These are phyloP conservation scores for Telmatherina bonti DNA, from an alignment of 2,797 vertebrate genomes.

Conservation along the genomic window DNA sequence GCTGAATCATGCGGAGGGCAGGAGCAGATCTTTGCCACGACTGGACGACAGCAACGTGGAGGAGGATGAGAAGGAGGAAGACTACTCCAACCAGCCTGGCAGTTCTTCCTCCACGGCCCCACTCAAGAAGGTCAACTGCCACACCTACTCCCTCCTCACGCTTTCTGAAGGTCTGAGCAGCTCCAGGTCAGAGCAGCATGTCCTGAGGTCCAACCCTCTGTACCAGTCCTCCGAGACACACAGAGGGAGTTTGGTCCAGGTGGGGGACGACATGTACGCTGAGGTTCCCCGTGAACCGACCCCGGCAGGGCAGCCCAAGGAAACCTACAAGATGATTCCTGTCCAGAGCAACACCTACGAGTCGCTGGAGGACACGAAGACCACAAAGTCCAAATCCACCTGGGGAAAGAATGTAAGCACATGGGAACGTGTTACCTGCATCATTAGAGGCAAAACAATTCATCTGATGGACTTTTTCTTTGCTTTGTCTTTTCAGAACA, in stretches of 20 bases:
- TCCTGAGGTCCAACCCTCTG: conserved; percentile 61
- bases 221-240: conserved; percentile 49
- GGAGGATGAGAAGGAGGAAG: conserved; percentile 46
- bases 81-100: conserved; percentile 31
- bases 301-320: neutral
- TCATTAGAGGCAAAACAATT: neutral
- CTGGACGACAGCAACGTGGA: conserved; percentile 44
- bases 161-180: conserved; percentile 6
- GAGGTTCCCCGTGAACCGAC: conserved; percentile 45
- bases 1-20: conserved; percentile 49
- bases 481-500: conserved; percentile 76
- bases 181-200: conserved; percentile 13
- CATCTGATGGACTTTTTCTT: neutral
- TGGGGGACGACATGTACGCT: conserved; percentile 46
- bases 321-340: conserved; percentile 66
- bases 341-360: conserved; percentile 61
- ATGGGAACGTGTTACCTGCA: accelerated
- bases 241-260: neutral
- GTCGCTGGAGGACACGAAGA: conserved; percentile 64
- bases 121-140: conserved; percentile 45
- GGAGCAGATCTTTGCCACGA: conserved; percentile 49
- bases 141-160: conserved; percentile 55
- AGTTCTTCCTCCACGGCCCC: conserved; percentile 1
- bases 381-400: conserved; percentile 57
- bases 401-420: conserved; percentile 74